Evolutionary conservation across 1,140 invertebrate genomes (phyloP).

Genomic region (Brachionus asplanchnoidis): DNA sequence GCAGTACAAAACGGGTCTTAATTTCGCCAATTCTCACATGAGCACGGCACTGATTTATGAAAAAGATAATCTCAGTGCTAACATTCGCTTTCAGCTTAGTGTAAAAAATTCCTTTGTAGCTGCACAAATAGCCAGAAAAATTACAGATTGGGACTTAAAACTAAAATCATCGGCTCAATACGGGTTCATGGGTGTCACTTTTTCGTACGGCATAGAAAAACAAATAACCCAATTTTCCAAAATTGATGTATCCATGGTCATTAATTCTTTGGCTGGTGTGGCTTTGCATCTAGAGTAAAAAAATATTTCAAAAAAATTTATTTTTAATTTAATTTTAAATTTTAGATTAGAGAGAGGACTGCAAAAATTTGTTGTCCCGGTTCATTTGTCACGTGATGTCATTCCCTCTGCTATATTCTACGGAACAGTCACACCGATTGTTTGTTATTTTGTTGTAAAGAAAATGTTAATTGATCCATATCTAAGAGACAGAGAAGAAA

Average conservation of each 20-base stretch:
- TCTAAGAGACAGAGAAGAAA: conserved; percentile 68
- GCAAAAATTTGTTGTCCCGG: conserved; percentile 81
- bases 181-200: conserved; percentile 75
- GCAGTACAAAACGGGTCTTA: conserved; percentile 19
- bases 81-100: conserved; percentile 62
- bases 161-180: conserved; percentile 72
- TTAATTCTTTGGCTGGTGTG: conserved; percentile 80
- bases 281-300: conserved; percentile 78
- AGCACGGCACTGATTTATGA: neutral
- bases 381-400: conserved; percentile 82
- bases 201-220: conserved; percentile 86
- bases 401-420: conserved; percentile 84
- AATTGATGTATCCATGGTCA: conserved; percentile 73
- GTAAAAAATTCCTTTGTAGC: conserved; percentile 73
- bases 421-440: conserved; percentile 76
- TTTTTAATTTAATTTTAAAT: conserved; percentile 43
- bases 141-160: conserved; percentile 68
- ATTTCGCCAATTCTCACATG: conserved; percentile 21
- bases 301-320: conserved; percentile 57
- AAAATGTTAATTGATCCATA: conserved; percentile 82
- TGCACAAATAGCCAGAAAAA: conserved; percentile 69
- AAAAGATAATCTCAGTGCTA: neutral
- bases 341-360: conserved; percentile 73
- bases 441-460: conserved; percentile 65
- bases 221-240: conserved; percentile 82